phyloP scores from a whole-genome alignment of 1,140 invertebrate genomes.

The Ruditapes philippinarum region DNA sequence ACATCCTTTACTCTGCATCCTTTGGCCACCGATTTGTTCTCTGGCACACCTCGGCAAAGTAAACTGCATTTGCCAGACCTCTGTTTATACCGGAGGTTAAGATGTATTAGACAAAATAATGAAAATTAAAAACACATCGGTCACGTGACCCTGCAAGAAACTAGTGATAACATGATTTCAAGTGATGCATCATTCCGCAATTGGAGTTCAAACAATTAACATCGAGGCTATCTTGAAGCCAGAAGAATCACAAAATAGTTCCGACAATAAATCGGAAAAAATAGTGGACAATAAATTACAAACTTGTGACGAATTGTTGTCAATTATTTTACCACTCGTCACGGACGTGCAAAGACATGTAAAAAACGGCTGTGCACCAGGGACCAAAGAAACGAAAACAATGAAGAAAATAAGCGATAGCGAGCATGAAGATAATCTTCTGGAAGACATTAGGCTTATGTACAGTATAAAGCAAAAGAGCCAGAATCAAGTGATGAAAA shows the following conservation, averaged over 20 bases:
- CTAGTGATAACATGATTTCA: too few species aligned
- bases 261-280: too few species aligned
- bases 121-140: neutral
- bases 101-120: neutral
- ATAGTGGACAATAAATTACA: too few species aligned
- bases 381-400: neutral
- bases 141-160: neutral
- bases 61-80: slow-evolving; percentile 48
- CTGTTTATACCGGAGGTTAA: neutral
- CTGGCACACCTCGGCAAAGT: slow-evolving; percentile 43
- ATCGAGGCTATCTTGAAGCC: neutral
- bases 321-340: neutral
- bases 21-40: too few species aligned
- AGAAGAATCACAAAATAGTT: neutral
- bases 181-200: neutral
- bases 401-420: neutral
- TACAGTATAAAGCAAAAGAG: neutral
- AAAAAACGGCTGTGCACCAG: neutral
- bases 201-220: neutral
- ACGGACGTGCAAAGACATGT: too few species aligned
- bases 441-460: neutral
- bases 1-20: neutral
- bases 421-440: neutral
- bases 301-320: too few species aligned
- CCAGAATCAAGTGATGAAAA: slow-evolving; percentile 1